Conservation (phyloP, 2,888 invertebrate species). For the Laothoe populi region DNA sequence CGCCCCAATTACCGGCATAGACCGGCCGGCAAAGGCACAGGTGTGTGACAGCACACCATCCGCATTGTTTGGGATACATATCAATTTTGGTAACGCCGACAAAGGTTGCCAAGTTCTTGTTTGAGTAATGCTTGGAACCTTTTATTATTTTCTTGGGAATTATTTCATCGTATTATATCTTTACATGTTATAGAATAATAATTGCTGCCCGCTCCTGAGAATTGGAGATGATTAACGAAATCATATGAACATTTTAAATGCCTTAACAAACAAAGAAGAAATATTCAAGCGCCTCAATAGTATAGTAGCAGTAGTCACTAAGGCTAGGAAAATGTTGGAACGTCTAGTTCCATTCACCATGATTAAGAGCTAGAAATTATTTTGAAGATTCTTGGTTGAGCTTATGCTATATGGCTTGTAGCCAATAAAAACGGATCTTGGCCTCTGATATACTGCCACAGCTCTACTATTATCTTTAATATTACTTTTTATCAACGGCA, state of each 20-base stretch:
- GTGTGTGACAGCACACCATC: slow-evolving; percentile 20
- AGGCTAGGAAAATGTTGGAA: no score
- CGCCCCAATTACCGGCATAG: slow-evolving; percentile 24
- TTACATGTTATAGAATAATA: not conserved
- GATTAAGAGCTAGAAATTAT: no score
- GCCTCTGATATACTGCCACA: no score
- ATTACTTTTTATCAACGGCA: no score
- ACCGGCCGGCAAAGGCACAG: slow-evolving; percentile 12
- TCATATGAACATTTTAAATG: not conserved
- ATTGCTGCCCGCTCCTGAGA: not conserved
- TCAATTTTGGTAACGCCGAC: slow-evolving; percentile 9
- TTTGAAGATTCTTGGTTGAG: no score
- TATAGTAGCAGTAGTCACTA: no score
- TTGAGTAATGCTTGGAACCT: not conserved
- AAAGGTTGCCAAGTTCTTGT: slow-evolving; percentile 6
- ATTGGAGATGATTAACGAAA: not conserved
- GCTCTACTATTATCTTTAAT: no score
- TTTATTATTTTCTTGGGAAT: not conserved
- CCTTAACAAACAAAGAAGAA: not conserved
- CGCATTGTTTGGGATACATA: slow-evolving; percentile 10
- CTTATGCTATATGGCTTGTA: no score
- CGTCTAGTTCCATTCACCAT: no score
- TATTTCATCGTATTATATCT: not conserved
- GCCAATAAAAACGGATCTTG: no score
- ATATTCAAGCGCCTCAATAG: not conserved